Conservation (phyloP, 2,113 vertebrate genomes). For the Oncorhynchus gorbuscha region DNA sequence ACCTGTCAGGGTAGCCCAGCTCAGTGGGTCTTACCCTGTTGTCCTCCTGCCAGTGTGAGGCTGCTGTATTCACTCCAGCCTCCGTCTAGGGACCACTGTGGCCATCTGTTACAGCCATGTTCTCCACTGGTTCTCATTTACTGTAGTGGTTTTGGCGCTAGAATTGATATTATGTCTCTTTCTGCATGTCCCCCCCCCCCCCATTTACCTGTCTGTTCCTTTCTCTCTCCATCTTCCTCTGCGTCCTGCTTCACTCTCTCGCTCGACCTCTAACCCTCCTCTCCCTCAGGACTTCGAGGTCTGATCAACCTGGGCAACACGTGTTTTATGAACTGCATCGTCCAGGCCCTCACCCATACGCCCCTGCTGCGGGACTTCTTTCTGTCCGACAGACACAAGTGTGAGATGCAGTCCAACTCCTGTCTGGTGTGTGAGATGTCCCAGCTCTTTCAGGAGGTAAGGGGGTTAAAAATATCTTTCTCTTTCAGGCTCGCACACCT, state of each 20-base stretch:
- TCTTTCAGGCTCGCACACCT: not conserved
- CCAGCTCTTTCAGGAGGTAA: constrained; percentile 96
- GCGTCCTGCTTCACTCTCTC: not conserved
- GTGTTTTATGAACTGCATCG: constrained; percentile 99
- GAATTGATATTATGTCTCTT: not conserved
- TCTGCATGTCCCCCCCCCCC: too few species aligned
- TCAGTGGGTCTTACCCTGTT: not conserved
- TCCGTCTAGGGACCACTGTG: not conserved
- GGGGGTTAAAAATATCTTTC: constrained; percentile 1
- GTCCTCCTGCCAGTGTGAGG: not conserved
- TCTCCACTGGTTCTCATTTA: not conserved
- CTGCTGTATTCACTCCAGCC: not conserved
- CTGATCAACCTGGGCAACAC: constrained; percentile 98
- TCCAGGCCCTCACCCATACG: constrained; percentile 96
- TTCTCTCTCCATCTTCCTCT: not conserved
- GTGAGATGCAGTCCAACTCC: constrained; percentile 98
- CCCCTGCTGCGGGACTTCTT: constrained; percentile 97
- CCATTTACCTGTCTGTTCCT: not conserved
- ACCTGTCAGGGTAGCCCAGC: not conserved
- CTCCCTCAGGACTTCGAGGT: constrained; percentile 86
- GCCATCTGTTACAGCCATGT: not conserved
- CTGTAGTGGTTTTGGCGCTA: not conserved
- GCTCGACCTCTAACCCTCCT: not conserved
- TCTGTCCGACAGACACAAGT: constrained; percentile 96
- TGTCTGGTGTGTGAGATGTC: constrained; percentile 99